phyloP scores from a whole-genome alignment of 2,888 invertebrate genomes.

The Blera fallax region DNA sequence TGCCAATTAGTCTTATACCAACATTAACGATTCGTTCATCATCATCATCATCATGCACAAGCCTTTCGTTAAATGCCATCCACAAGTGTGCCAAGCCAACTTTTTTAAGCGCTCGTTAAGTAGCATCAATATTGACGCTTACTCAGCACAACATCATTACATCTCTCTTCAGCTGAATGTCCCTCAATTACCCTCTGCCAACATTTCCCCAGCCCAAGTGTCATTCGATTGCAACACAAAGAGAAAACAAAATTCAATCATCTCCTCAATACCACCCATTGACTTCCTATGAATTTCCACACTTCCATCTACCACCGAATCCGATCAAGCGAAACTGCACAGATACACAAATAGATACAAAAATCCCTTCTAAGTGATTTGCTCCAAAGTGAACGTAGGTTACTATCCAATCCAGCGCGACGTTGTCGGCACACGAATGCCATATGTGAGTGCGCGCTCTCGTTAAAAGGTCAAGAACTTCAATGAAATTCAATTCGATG shows the following conservation, averaged over 20 bases:
- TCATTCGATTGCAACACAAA: constrained; percentile 44
- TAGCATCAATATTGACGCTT: constrained; percentile 67
- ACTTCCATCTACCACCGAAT: constrained; percentile 22
- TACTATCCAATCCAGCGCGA: not conserved
- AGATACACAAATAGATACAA: constrained; percentile 13
- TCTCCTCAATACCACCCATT: constrained; percentile 59
- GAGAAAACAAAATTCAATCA: constrained; percentile 37
- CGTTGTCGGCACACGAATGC: constrained; percentile 24
- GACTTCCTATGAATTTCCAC: constrained; percentile 45
- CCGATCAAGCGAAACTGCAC: constrained; percentile 46
- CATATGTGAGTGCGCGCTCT: constrained; percentile 28
- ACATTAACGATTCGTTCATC: no score
- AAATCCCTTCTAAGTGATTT: constrained; percentile 37
- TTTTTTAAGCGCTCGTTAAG: constrained; percentile 32
- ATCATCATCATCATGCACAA: not conserved
- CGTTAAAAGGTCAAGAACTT: constrained; percentile 67
- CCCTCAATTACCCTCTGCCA: constrained; percentile 9
- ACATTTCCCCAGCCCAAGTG: constrained; percentile 19
- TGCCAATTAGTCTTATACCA: constrained; percentile 3
- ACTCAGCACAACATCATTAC: constrained; percentile 65
- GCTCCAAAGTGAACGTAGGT: constrained; percentile 26
- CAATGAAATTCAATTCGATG: constrained; percentile 65
- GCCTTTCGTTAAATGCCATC: constrained; percentile 8
- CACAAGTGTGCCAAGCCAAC: not conserved
- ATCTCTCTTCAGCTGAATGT: constrained; percentile 37